Evolutionary conservation across 1,140 invertebrate species (phyloP).

Genomic region (Hyphantria cunea): DNA sequence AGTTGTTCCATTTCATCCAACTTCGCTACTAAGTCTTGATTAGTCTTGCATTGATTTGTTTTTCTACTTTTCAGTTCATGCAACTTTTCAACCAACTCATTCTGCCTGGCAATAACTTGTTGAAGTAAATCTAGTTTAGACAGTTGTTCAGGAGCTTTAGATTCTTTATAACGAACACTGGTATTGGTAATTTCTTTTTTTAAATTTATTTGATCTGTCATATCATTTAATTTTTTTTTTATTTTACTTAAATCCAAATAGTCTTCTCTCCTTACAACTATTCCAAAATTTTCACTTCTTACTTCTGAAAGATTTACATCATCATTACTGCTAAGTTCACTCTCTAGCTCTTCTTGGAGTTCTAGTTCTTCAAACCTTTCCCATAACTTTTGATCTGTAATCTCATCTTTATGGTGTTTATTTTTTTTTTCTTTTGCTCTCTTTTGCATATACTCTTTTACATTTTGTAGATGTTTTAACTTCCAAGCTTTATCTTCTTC

Average conservation of each 20-base stretch:
- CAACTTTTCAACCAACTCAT: conserved; percentile 77
- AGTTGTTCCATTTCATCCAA: conserved; percentile 83
- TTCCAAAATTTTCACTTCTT: conserved; percentile 23
- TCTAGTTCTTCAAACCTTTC: conserved; percentile 75
- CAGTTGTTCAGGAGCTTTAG: conserved; percentile 33
- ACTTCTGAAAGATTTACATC: conserved; percentile 25
- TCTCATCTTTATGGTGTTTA: conserved; percentile 33
- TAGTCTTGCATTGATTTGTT: conserved; percentile 59
- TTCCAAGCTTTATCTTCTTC: conserved; percentile 83
- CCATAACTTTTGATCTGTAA: conserved; percentile 71
- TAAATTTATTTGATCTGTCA: conserved; percentile 8
- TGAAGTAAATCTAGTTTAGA: conserved; percentile 58
- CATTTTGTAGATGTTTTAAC: conserved; percentile 62
- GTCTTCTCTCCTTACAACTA: conserved; percentile 26
- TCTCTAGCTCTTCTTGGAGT: conserved; percentile 78
- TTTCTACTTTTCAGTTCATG: conserved; percentile 71
- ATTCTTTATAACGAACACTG: conserved; percentile 25
- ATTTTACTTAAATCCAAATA: background rate
- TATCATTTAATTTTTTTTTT: conserved; percentile 13
- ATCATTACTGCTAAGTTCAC: conserved; percentile 47
- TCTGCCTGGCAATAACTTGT: conserved; percentile 80
- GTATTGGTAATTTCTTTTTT: conserved; percentile 10
- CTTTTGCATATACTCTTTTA: conserved; percentile 60
- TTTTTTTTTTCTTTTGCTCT: conserved; percentile 42
- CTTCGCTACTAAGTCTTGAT: conserved; percentile 75